A percentile compares a stretch with the other conserved stretches of the same genome.
Conservation (phyloP, 2,888 invertebrate genomes). For the Quadroppia sp. region DNA sequence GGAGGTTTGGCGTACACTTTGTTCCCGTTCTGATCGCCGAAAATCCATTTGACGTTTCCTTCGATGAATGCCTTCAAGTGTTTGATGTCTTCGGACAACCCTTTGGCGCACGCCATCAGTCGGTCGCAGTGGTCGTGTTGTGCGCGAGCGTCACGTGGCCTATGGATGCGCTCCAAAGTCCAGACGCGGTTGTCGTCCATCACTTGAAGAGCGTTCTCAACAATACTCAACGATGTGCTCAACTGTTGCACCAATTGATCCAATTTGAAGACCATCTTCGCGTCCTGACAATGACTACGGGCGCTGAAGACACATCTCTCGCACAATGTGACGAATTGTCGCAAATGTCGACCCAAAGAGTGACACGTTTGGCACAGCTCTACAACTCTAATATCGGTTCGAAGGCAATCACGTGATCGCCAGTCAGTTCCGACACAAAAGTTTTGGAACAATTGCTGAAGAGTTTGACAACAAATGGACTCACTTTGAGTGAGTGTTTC, state of each 20-base stretch:
- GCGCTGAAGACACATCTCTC: not conserved
- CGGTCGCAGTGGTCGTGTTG: constrained; percentile 73
- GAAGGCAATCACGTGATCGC: not conserved
- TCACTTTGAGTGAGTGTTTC: not conserved
- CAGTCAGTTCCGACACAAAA: not conserved
- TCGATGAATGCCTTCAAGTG: constrained; percentile 84
- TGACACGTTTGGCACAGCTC: not conserved
- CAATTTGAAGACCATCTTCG: not conserved
- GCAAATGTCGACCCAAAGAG: not conserved
- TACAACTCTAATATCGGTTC: not conserved
- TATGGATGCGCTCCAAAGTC: not conserved
- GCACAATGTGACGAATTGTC: not conserved
- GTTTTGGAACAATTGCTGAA: not conserved
- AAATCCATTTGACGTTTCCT: constrained; percentile 55
- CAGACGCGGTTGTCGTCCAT: not conserved
- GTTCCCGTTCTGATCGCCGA: constrained; percentile 59
- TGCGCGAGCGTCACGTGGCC: not conserved
- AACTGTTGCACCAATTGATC: constrained; percentile 3
- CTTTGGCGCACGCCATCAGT: constrained; percentile 77
- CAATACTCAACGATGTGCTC: not conserved
- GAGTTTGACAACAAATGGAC: not conserved
- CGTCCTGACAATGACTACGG: not conserved
- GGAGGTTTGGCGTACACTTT: not conserved
- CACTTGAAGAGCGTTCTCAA: not conserved
- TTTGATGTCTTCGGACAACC: constrained; percentile 80